These are phyloP conservation scores for Acromyrmex charruanus DNA, from an alignment of 1,140 invertebrate genomes.

Conservation along the genomic window DNA sequence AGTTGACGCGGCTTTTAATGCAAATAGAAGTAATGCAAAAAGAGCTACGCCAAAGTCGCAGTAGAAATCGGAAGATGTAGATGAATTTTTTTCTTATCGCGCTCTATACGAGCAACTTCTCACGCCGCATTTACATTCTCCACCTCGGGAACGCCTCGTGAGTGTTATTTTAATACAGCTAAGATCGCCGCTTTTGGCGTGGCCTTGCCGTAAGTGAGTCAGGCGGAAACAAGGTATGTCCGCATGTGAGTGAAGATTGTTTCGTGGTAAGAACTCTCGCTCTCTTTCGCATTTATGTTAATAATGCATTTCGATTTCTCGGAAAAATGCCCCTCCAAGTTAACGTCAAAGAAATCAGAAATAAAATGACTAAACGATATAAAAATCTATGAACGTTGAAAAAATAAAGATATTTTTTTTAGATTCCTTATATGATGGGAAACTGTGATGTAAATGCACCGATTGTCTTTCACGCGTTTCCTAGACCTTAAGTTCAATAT, in stretches of 20 bases:
- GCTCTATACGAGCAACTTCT: conserved; percentile 24
- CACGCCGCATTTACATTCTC: conserved; percentile 34
- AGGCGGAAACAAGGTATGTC: conserved; percentile 72
- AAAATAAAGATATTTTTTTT: background rate
- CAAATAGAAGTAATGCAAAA: background rate
- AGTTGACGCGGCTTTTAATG: conserved; percentile 15
- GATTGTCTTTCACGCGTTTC: background rate
- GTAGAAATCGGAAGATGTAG: conserved; percentile 31
- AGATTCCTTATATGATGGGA: too few species aligned
- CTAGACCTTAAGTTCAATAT: background rate
- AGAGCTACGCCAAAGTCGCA: background rate
- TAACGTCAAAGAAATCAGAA: background rate
- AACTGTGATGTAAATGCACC: background rate
- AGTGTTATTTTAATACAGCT: conserved; percentile 69
- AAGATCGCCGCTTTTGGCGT: conserved; percentile 72
- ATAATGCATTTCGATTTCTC: conserved; percentile 21
- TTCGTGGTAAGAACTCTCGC: conserved; percentile 58
- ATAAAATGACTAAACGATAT: background rate
- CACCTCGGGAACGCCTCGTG: conserved; percentile 58
- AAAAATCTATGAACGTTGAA: background rate
- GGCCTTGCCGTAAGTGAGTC: conserved; percentile 75
- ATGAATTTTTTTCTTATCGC: conserved; percentile 17
- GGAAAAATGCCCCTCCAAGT: background rate
- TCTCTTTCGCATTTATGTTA: conserved; percentile 38
- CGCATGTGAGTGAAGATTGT: conserved; percentile 59